Percentiles rank a stretch among this genome's conserved stretches.
Evolutionary conservation across 2,797 vertebrate genomes (phyloP).

Genomic region (Cirrhinus molitorella): DNA sequence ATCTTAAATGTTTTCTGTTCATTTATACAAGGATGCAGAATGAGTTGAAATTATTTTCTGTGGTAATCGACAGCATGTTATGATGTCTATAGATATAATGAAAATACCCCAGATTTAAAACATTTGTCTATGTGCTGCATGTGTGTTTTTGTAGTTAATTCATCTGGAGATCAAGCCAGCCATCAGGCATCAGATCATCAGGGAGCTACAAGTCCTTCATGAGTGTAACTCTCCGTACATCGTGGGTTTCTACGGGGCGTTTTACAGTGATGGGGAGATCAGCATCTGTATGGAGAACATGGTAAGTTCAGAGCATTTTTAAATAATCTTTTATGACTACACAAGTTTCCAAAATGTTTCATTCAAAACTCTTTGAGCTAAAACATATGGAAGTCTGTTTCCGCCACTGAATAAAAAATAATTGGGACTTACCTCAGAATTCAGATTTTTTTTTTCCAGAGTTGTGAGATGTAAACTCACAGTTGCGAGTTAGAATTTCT

Average conservation of each 20-base stretch:
- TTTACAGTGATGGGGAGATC: slow-evolving; percentile 96
- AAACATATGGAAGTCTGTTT: too few species aligned
- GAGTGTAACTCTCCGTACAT: slow-evolving; percentile 86
- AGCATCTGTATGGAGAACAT: slow-evolving; percentile 99
- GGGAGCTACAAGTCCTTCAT: slow-evolving; percentile 85
- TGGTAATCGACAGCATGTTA: not conserved
- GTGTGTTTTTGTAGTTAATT: slow-evolving; percentile 74
- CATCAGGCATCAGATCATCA: slow-evolving; percentile 85
- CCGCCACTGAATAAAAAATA: too few species aligned
- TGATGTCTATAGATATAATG: not conserved
- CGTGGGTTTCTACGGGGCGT: slow-evolving; percentile 87
- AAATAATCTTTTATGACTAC: not conserved
- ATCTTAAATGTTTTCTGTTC: not conserved
- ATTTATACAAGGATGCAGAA: not conserved
- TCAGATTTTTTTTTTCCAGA: too few species aligned
- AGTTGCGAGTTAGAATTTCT: too few species aligned
- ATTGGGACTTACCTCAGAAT: too few species aligned
- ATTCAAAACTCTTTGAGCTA: too few species aligned
- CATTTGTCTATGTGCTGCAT: not conserved
- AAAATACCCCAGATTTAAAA: not conserved
- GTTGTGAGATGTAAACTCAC: too few species aligned
- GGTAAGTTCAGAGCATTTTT: slow-evolving; percentile 74
- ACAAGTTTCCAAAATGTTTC: too few species aligned
- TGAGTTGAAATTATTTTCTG: not conserved
- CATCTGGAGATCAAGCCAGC: slow-evolving; percentile 87